These are phyloP conservation scores for Lepilemur septentrionalis DNA, from an alignment of 2,797 vertebrate species.

Conservation along the genomic window DNA sequence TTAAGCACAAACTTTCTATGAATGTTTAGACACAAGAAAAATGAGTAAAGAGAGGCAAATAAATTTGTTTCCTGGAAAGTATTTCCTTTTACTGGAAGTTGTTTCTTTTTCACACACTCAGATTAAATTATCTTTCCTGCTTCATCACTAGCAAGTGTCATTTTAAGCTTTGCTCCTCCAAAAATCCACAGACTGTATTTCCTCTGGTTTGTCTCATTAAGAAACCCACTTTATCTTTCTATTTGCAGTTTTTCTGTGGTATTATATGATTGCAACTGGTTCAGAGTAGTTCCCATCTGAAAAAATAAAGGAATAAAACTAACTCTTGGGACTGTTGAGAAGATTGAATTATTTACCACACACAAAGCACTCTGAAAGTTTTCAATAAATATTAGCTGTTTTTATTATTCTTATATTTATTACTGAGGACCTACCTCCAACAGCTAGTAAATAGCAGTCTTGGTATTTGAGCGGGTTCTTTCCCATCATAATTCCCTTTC, in stretches of 20 bases:
- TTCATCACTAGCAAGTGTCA: neutral
- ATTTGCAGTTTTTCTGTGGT: neutral
- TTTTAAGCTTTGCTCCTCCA: neutral
- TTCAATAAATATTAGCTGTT: neutral
- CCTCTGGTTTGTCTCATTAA: neutral
- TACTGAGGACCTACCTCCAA: neutral
- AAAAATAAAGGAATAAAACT: neutral
- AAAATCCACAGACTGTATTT: neutral
- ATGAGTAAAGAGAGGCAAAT: neutral
- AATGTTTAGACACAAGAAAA: neutral
- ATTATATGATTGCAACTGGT: neutral
- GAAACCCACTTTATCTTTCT: neutral
- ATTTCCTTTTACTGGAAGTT: neutral
- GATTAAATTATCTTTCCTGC: neutral
- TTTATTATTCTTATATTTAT: neutral
- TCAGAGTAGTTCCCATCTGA: neutral
- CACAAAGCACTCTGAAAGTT: neutral
- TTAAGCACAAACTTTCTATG: neutral
- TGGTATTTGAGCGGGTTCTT: neutral
- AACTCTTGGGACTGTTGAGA: neutral
- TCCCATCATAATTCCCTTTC: neutral
- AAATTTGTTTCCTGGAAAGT: slow-evolving; percentile 25
- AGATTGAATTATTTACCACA: neutral
- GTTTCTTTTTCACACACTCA: neutral
- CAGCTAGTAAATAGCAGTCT: neutral